Conservation (phyloP, 2,888 invertebrate species). For the Orthonychiurus folsomi region DNA sequence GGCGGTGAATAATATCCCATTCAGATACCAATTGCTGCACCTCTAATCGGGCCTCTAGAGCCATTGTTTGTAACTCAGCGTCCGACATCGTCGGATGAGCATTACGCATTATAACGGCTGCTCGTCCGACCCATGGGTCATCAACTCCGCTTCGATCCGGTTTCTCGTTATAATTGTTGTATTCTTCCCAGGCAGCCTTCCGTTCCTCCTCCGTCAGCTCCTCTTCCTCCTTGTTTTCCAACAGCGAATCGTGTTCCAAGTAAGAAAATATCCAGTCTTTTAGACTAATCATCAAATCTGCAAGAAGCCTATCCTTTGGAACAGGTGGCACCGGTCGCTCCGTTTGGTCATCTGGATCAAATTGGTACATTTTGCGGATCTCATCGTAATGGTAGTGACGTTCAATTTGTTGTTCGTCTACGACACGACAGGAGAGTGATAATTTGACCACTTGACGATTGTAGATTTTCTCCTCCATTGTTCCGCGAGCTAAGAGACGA, state of each 20-base stretch:
- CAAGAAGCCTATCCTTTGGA: conserved; percentile 71
- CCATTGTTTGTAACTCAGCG: background rate
- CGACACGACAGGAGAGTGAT: conserved; percentile 72
- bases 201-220: conserved; percentile 87
- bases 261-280: conserved; percentile 71
- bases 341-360: conserved; percentile 55
- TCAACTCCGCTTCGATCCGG: background rate
- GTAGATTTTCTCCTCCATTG: conserved; percentile 87
- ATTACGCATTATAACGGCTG: background rate
- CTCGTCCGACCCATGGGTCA: background rate
- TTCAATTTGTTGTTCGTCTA: conserved; percentile 77
- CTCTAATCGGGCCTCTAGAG: background rate
- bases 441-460: conserved; percentile 77
- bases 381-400: conserved; percentile 84
- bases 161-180: conserved; percentile 7
- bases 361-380: conserved; percentile 80
- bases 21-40: background rate
- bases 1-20: background rate
- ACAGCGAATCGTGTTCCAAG: conserved; percentile 90
- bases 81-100: background rate
- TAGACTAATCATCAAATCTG: conserved; percentile 69
- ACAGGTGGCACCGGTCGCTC: conserved; percentile 61
- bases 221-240: conserved; percentile 85
- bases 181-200: conserved; percentile 93
- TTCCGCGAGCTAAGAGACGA: conserved; percentile 81